These are phyloP conservation scores for Ennomos erosarius DNA, from an alignment of 2,888 invertebrate genomes.

Conservation along the genomic window DNA sequence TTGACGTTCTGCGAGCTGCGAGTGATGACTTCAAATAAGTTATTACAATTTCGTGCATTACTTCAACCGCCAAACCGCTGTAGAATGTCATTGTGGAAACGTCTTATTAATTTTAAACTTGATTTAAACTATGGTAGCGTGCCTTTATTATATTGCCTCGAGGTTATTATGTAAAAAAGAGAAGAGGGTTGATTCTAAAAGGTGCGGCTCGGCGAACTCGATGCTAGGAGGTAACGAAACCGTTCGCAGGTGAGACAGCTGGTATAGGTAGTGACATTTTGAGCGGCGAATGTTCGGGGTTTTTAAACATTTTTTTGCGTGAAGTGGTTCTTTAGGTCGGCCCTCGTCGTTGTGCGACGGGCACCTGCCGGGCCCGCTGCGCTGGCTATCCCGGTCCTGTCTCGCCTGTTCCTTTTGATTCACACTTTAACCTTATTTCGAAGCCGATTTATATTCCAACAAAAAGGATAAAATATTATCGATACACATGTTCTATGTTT, in stretches of 20 bases:
- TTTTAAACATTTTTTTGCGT: constrained; percentile 65
- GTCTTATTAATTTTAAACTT: constrained; percentile 8
- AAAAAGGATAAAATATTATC: constrained; percentile 26
- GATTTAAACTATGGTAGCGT: constrained; percentile 4
- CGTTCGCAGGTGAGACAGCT: constrained; percentile 72
- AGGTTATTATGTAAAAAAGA: constrained; percentile 37
- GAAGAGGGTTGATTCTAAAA: constrained; percentile 38
- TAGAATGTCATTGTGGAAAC: background rate
- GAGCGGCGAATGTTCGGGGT: constrained; percentile 54
- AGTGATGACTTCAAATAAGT: constrained; percentile 1
- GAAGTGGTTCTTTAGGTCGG: constrained; percentile 54
- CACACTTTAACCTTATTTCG: constrained; percentile 51
- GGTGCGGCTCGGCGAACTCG: constrained; percentile 27
- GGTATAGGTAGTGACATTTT: constrained; percentile 76
- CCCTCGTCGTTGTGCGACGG: constrained; percentile 64
- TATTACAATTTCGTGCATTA: background rate
- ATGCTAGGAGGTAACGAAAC: constrained; percentile 46
- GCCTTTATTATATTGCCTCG: constrained; percentile 30
- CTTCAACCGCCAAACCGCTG: background rate
- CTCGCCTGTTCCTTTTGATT: constrained; percentile 54
- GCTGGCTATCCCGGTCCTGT: constrained; percentile 50
- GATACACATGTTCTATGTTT: constrained; percentile 21
- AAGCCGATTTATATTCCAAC: constrained; percentile 34
- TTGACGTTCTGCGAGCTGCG: background rate
- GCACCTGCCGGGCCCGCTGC: constrained; percentile 69